phyloP scores from a whole-genome alignment of 1,140 invertebrate species.

The Dolichoris vasculosae region DNA sequence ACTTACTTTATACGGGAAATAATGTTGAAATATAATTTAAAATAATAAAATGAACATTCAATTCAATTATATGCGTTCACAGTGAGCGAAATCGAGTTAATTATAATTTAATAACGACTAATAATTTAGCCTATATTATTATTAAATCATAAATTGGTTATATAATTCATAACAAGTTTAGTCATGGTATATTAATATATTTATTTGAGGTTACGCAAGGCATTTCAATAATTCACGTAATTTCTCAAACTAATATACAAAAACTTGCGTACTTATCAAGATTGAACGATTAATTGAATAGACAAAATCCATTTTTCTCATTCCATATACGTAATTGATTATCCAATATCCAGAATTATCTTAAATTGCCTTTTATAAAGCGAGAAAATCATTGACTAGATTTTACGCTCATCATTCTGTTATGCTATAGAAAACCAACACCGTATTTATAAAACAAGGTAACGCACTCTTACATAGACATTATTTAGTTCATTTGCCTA shows the following conservation, averaged over 20 bases:
- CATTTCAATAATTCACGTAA: slow-evolving; percentile 3
- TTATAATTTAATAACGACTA: slow-evolving; percentile 3
- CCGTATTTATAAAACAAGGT: not conserved
- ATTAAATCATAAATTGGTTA: not conserved
- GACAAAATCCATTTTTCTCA: slow-evolving; percentile 4
- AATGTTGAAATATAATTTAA: not conserved
- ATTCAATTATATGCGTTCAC: not conserved
- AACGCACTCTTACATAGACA: not conserved
- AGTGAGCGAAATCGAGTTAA: not conserved
- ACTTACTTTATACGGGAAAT: not conserved
- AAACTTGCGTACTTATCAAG: not conserved
- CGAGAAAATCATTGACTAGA: not conserved
- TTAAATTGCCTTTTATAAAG: not conserved
- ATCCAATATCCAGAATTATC: not conserved
- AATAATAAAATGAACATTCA: not conserved
- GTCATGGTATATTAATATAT: not conserved
- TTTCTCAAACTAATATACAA: not conserved
- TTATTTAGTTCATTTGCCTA: too few species aligned
- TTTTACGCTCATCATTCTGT: not conserved
- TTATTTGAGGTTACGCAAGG: slow-evolving; percentile 12
- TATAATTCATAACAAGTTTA: slow-evolving; percentile 10
- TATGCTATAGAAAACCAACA: not conserved
- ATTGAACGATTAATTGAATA: not conserved
- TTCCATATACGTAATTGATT: not conserved
- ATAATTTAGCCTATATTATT: not conserved